phyloP scores from a whole-genome alignment of 1,140 invertebrate species.

The Drosophila watanabei region DNA sequence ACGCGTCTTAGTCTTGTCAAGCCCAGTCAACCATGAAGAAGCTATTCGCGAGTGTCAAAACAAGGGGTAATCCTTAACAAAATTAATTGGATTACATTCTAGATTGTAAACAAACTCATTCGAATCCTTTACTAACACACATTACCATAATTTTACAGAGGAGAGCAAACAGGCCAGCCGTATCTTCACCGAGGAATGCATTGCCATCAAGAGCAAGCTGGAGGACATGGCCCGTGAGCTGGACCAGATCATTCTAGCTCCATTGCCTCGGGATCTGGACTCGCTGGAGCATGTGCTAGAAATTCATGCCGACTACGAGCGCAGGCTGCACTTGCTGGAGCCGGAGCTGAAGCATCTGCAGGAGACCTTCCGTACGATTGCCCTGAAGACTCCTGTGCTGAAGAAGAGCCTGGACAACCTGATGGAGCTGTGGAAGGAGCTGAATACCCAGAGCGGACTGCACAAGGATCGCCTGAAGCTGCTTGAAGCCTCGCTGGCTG shows the following conservation, averaged over 20 bases:
- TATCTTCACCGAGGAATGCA: slow-evolving; percentile 94
- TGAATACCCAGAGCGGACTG: slow-evolving; percentile 84
- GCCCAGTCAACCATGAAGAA: slow-evolving; percentile 69
- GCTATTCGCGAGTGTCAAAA: slow-evolving; percentile 73
- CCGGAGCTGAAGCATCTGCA: slow-evolving; percentile 93
- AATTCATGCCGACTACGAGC: slow-evolving; percentile 96
- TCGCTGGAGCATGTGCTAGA: slow-evolving; percentile 94
- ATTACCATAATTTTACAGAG: slow-evolving; percentile 86
- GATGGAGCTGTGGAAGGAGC: slow-evolving; percentile 94
- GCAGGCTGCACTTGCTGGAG: slow-evolving; percentile 90
- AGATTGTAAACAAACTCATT: not conserved
- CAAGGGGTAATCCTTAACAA: slow-evolving; percentile 60
- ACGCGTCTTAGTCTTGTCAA: slow-evolving; percentile 58
- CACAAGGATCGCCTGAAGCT: slow-evolving; percentile 90
- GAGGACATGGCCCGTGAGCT: slow-evolving; percentile 95
- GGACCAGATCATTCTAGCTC: slow-evolving; percentile 92
- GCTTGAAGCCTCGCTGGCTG: slow-evolving; percentile 94
- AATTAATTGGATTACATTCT: not conserved
- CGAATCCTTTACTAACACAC: not conserved
- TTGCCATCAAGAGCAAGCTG: slow-evolving; percentile 92
- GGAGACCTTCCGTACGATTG: slow-evolving; percentile 92
- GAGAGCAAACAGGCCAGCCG: slow-evolving; percentile 95
- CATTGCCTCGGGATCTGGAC: slow-evolving; percentile 94
- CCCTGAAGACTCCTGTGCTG: slow-evolving; percentile 94
- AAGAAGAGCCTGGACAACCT: slow-evolving; percentile 95